Evolutionary conservation across 2,888 invertebrate genomes (phyloP).

Genomic region (Eudasyphora cyanicolor): DNA sequence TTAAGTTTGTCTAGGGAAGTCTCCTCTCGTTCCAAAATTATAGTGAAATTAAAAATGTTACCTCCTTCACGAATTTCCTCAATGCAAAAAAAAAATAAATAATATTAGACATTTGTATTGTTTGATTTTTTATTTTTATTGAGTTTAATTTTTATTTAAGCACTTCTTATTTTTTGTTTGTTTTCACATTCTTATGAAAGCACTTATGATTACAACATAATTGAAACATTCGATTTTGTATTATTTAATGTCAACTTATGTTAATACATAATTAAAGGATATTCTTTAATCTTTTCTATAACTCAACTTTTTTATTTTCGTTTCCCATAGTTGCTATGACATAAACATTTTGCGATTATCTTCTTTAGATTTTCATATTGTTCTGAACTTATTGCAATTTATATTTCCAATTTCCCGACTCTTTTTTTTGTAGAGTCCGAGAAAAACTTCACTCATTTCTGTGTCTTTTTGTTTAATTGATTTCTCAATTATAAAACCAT

Average conservation of each 20-base stretch:
- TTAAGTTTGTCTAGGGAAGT: no score
- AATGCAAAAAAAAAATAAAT: no score
- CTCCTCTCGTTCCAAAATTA: no score
- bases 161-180: slow-evolving; percentile 52
- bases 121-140: slow-evolving; percentile 32
- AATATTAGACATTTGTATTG: slow-evolving; percentile 30
- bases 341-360: slow-evolving; percentile 50
- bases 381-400: slow-evolving; percentile 62
- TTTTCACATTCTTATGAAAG: slow-evolving; percentile 51
- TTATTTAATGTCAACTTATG: slow-evolving; percentile 3
- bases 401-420: slow-evolving; percentile 8
- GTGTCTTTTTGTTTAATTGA: not conserved
- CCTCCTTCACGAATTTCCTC: no score
- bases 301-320: slow-evolving; percentile 50
- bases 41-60: no score
- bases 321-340: slow-evolving; percentile 22
- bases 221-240: slow-evolving; percentile 57
- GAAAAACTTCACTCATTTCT: slow-evolving; percentile 38
- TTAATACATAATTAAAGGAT: not conserved
- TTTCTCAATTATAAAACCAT: not conserved
- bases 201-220: slow-evolving; percentile 64
- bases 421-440: not conserved
- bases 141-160: slow-evolving; percentile 52
- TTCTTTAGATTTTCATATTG: slow-evolving; percentile 54
- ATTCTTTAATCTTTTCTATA: slow-evolving; percentile 31